Evolutionary conservation across 2,113 vertebrate genomes (phyloP).

Genomic region (Okapia johnstoni): DNA sequence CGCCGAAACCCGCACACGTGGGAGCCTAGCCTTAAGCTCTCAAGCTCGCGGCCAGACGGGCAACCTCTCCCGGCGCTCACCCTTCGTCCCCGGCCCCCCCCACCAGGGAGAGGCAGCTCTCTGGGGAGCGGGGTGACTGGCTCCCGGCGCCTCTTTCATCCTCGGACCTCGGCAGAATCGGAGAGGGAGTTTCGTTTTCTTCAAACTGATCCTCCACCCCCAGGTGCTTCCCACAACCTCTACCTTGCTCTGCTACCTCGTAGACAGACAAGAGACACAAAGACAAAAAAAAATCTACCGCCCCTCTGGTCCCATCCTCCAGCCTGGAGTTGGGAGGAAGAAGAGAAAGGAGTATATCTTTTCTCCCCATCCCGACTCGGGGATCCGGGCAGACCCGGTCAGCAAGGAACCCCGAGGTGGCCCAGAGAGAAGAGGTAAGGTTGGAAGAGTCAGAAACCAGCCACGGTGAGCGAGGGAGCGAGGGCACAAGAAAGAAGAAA

Average conservation of each 20-base stretch:
- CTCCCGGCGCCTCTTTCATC: neutral
- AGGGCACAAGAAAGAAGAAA: constrained; percentile 35
- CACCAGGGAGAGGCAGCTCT: neutral
- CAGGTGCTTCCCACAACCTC: neutral
- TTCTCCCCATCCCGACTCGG: neutral
- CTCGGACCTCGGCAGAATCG: neutral
- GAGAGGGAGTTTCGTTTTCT: neutral
- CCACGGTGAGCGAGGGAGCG: constrained; percentile 23
- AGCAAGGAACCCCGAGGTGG: neutral
- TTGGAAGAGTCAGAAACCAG: constrained; percentile 34
- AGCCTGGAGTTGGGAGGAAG: neutral
- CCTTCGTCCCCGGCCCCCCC: neutral
- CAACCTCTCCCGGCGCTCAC: neutral
- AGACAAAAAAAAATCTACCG: constrained; percentile 11
- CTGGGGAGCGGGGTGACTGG: neutral
- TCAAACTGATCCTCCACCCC: neutral
- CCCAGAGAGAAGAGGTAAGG: constrained; percentile 42
- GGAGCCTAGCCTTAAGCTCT: neutral
- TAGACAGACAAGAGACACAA: constrained; percentile 53
- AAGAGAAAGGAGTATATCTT: neutral
- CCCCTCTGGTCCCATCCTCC: constrained; percentile 15
- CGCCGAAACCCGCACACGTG: constrained; percentile 23
- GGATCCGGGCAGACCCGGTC: neutral
- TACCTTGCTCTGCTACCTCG: constrained; percentile 46
- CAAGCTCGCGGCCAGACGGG: neutral